Percentiles rank a stretch among this genome's conserved stretches.
These are phyloP conservation scores for Tragopan temminckii DNA, from an alignment of 2,797 vertebrate species.

Conservation along the genomic window DNA sequence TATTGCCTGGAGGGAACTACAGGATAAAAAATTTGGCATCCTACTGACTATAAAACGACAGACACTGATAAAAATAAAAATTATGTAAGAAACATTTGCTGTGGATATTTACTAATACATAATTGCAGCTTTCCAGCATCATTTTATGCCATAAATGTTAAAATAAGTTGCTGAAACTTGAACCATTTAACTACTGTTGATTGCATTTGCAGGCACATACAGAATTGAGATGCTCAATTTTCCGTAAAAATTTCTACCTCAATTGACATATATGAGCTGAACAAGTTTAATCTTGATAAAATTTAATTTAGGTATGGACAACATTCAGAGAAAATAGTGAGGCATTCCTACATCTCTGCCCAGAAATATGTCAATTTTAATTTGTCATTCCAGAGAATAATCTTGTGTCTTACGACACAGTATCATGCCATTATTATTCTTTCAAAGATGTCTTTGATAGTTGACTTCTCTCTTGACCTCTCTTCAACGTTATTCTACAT, in stretches of 20 bases:
- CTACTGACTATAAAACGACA: background rate
- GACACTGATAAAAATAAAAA: background rate
- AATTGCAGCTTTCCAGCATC: conserved; percentile 29
- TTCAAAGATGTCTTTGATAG: background rate
- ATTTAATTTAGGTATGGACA: conserved; percentile 79
- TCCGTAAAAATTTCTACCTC: conserved; percentile 76
- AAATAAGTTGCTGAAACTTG: conserved; percentile 62
- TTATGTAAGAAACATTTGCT: conserved; percentile 11
- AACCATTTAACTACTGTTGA: conserved; percentile 70
- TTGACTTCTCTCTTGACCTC: background rate
- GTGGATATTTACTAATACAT: conserved; percentile 62
- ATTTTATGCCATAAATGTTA: conserved; percentile 51
- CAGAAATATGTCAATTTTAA: conserved; percentile 10
- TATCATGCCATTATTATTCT: background rate
- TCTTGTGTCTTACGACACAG: background rate
- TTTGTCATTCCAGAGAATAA: background rate
- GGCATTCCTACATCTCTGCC: conserved; percentile 6
- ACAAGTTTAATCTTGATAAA: conserved; percentile 75
- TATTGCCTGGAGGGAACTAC: background rate
- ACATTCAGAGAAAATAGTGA: conserved; percentile 56
- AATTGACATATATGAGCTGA: conserved; percentile 75
- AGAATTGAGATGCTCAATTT: conserved; percentile 68
- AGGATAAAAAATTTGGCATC: background rate
- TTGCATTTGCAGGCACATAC: conserved; percentile 68
- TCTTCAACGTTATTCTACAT: background rate